Evolutionary conservation across 1,140 invertebrate species (phyloP).

Genomic region (Sarcophaga bullata): DNA sequence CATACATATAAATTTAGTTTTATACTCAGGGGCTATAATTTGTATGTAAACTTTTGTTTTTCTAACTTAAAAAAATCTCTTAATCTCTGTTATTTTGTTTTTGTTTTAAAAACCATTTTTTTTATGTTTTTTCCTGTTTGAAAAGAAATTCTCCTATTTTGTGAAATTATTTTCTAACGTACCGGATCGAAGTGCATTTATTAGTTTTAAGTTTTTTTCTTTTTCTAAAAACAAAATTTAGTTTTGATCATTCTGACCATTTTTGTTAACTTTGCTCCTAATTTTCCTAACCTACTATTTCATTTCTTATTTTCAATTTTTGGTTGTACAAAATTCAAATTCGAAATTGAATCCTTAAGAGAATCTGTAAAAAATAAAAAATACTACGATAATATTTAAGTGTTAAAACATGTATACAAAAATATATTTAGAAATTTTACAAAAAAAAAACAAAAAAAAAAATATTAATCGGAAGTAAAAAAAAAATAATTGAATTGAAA

Average conservation of each 20-base stretch:
- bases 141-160: constrained; percentile 15
- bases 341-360: neutral
- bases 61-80: neutral
- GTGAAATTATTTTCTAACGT: constrained; percentile 49
- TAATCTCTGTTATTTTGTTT: neutral
- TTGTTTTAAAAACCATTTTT: neutral
- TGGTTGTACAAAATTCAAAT: constrained; percentile 25
- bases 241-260: too few species aligned
- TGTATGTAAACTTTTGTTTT: constrained; percentile 25
- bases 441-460: constrained; percentile 29
- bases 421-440: neutral
- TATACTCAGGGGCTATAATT: constrained; percentile 42
- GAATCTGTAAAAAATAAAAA: neutral
- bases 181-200: constrained; percentile 64
- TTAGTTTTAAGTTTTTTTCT: constrained; percentile 57
- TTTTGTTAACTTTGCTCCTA: constrained; percentile 7
- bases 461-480: neutral
- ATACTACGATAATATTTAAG: constrained; percentile 20
- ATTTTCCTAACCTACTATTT: neutral
- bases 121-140: neutral
- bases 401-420: too few species aligned
- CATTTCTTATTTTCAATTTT: neutral
- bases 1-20: constrained; percentile 34
- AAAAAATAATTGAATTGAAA: constrained; percentile 55
- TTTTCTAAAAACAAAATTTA: constrained; percentile 35